Base-by-base conservation (phyloP, 2,888 invertebrate genomes). In the Chorisops tibialis region DNA sequence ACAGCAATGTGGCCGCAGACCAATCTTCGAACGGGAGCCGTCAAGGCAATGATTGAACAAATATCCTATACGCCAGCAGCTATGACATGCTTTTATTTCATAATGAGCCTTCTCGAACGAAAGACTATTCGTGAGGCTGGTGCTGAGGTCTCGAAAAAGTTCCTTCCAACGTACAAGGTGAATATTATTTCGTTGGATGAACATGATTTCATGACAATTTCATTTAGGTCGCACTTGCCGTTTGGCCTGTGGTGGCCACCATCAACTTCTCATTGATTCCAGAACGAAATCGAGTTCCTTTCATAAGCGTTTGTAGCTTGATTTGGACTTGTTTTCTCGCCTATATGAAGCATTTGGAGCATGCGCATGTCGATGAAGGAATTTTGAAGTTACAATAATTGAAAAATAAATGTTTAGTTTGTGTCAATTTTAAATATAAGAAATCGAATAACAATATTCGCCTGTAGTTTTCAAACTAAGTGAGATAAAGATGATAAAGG, bases 251-350 rank as follows among this genome's bases (percentile, higher is more conserved):
- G 9, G 81, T 86, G 2, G 89, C 89, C 72, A 88, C 88, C 0
- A 71, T 89, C 0, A 91, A 91, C 72, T 89, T 89, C 69, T 81
- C 85, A 19, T 79, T 86, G 39, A 78, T 91, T 11, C 83, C 87
- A 0, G 89, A 89, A 70, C 84, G 81, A 67, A 89, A 90, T 72
- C 82, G 89, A 47, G 86, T 90, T 1, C 82, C 87, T 1, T 88
- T 88, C 67, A 87, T 88, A 0, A 87, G 88, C 67, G 76, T 81
- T 0, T 87, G 87, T 62, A 89, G 89, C 72, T 82, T 89, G 61
- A 74, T 88, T 30, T 91, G 89, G 89, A 88, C 89, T 0, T 84
- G 86, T 14, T 90, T 87, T 72, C 79, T 91, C 65, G 88, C 89
- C 0, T 89, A 89, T 68, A 86, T 90, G 85, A 89, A 90, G 75